Percentiles rank a stretch among this genome's conserved stretches.
Conservation (phyloP, 2,797 vertebrate species). For the Muraenolepis orangiensis region DNA sequence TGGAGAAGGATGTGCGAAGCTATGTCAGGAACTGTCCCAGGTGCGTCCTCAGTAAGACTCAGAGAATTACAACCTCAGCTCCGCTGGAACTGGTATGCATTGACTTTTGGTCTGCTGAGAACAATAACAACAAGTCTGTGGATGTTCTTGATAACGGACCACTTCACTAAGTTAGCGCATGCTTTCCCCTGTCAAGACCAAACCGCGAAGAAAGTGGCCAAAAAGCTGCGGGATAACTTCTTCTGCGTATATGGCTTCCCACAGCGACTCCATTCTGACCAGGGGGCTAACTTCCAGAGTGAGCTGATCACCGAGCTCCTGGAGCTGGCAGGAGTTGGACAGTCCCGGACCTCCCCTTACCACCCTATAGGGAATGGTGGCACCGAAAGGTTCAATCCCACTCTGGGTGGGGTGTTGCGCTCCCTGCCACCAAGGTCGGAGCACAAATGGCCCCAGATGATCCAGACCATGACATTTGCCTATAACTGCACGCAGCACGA, state of each 20-base stretch:
- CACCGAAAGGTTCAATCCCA: conserved; percentile 21
- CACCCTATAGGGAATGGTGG: too few species aligned
- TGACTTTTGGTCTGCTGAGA: conserved; percentile 16
- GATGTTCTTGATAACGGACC: conserved; percentile 10
- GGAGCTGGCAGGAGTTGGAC: too few species aligned
- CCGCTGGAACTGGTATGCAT: too few species aligned
- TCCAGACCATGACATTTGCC: conserved; percentile 10
- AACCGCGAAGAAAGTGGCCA: not conserved
- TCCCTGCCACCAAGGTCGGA: conserved; percentile 18
- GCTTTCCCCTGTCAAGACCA: conserved; percentile 13
- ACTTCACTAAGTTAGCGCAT: conserved; percentile 17
- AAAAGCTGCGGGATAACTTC: not conserved
- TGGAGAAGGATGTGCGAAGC: not conserved
- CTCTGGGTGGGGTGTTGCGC: conserved; percentile 20
- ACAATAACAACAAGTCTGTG: conserved; percentile 14
- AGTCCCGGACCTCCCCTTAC: too few species aligned
- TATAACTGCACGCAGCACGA: conserved; percentile 5
- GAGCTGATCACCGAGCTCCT: too few species aligned
- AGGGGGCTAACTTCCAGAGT: not conserved
- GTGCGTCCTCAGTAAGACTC: conserved; percentile 1
- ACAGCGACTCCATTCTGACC: not conserved
- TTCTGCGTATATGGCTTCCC: conserved; percentile 1
- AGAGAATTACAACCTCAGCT: conserved; percentile 19
- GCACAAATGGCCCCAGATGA: conserved; percentile 27
- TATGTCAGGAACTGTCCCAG: not conserved